phyloP scores from a whole-genome alignment of 2,888 invertebrate species.

The Zaprionus obscuricornis region DNA sequence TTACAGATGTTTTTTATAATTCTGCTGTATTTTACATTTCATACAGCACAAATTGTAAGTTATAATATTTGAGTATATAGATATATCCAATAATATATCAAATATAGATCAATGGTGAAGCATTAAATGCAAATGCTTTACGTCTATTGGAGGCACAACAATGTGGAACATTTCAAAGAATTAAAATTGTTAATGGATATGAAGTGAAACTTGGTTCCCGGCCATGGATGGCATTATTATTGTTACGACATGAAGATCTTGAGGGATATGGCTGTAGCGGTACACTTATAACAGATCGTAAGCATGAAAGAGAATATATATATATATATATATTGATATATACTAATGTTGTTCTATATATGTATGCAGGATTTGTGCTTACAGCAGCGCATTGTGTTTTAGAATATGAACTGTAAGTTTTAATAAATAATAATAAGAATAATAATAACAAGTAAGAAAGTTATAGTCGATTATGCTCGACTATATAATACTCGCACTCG shows the following conservation, averaged over 20 bases:
- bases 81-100: no score
- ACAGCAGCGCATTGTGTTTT: constrained; percentile 33
- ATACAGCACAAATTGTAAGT: no score
- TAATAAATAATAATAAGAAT: neutral
- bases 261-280: constrained; percentile 25
- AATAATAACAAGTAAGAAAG: no score
- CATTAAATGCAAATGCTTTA: constrained; percentile 8
- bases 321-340: neutral
- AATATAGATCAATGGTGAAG: no score
- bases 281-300: constrained; percentile 37
- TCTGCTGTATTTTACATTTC: no score
- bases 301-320: no score
- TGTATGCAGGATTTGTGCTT: constrained; percentile 28
- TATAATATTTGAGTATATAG: no score
- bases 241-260: neutral
- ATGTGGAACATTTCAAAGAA: constrained; percentile 20
- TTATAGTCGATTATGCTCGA: no score
- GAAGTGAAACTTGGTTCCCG: constrained; percentile 23
- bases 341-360: neutral
- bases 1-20: no score
- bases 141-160: constrained; percentile 10
- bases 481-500: no score
- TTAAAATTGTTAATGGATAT: constrained; percentile 14
- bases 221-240: constrained; percentile 35
- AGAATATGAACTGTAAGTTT: constrained; percentile 21